Evolutionary conservation across 2,797 vertebrate species (phyloP), one percentile per base, ranked within the genome.

Genomic region (Anomalospiza imberbis): DNA sequence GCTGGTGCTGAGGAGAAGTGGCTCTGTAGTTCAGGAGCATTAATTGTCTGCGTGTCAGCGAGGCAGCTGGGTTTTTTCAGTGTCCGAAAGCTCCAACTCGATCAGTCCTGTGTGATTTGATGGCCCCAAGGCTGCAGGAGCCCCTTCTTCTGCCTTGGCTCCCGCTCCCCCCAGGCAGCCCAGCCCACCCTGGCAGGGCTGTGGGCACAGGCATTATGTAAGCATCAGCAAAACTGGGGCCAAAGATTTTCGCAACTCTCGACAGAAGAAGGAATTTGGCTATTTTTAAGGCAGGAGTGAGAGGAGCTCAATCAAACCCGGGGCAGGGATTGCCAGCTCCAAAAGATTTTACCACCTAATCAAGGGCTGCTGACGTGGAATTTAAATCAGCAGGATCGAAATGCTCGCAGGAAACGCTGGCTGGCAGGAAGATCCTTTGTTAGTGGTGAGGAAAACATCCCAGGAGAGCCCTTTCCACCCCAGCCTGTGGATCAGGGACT

Each of bases 341-440:
- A 65, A 4, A 58, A 76, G 84, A 78, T 90, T 84, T 94, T 81
- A 91, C 25, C 81, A 26, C 87, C 74, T 85, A 78, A 93, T 95
- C 74, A 92, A 91, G 84, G 92, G 88, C 76, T 95, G 25, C 34
- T 34, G 63, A 88, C 6, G 24, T 0, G 14, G 58, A 36, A 81
- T 66, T 51, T 51, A 29, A 87, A 86, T 18, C 54, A n/a, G 54
- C 3, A 0, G n/a, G 86, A 72, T 29, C 2, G 24, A 62, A 60
- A 58, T 3, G 40, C 71, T 54, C 2, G 2, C 44, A 11, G 82
- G 85, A 55, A 65, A n/a, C 3, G 13, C 25, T 82, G 4, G 7
- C 7, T 53, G 55, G 58, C 12, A 86, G 80, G 54, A 68, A 11
- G 10, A 44, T 65, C 75, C 40, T 31, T 17, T 1, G 6, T 10